Base-by-base conservation (phyloP, 2,888 invertebrate genomes). In the Perizoma affinitatum region DNA sequence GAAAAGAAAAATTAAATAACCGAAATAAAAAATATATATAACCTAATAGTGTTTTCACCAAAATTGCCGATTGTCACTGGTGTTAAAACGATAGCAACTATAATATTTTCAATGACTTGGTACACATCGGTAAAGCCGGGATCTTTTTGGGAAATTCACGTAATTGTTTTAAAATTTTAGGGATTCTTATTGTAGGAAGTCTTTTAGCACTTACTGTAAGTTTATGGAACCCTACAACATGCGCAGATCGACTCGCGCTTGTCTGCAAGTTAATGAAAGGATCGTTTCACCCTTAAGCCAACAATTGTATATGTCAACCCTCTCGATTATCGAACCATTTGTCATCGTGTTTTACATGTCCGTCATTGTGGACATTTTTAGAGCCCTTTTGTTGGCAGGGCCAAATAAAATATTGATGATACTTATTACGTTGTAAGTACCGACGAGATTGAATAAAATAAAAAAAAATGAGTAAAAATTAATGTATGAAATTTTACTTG, bases 241-340 rank as follows among this genome's bases (percentile, higher is more conserved):
- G 38, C 40, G 10, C 5, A 4, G 4, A 10, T 35, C 9, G 6
- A 43, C 47, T 47, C 44, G 8, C 35, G 41, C 58, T 58, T 62
- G 11, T 0, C 38, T 11, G 6, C 6, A 22, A 54, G 71, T 80
- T 80, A 82, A 79, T 80, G 78, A 85, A 82, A 85, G 86, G 75
- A 66, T 74, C 66, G 85, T 80, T 79, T 78, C 71, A 80, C 87
- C 89, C 87, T 83, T 71, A 71, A 78, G 70, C 71, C 73, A 71
- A 79, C 76, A 66, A 65, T 70, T 67, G 65, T 58, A 35, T 66
- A 67, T 70, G 71, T 72, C 72, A 72, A 80, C 88, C 87, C 88
- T 79, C 75, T 80, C 78, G 72, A 87, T 86, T 80, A 84, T 77
- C 72, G 67, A 69, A 78, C 81, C 76, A 85, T 84, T 84, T 84